Base-by-base conservation (phyloP, 2,113 vertebrate genomes). In the Halcyon senegalensis region DNA sequence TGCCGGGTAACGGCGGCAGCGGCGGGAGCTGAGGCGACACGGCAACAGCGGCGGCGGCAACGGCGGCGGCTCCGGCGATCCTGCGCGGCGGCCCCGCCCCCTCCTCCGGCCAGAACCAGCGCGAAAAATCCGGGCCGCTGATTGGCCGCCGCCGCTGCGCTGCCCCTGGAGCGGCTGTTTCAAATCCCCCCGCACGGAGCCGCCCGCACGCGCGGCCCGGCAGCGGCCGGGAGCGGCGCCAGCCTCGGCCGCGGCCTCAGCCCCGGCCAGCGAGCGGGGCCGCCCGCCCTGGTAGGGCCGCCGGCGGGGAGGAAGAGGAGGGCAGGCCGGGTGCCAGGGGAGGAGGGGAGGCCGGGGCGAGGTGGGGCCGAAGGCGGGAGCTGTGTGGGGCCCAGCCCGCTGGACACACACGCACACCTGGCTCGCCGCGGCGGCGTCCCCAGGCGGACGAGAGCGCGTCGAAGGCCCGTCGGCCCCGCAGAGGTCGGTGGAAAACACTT, bases 101-200 rank as follows among this genome's bases (percentile, higher is more conserved):
- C 97, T 96, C 89, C 96, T 92, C 94, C 97, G 95, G 96, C 97
- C 97, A 96, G 97, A 97, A 99, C 98, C 99, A 99, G 99, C 99
- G 99, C 99, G 98, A 99, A 99, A 99, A 99, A 99, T 98, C 97
- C 98, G 97, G 94, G 98, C 96, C 98, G 98, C 98, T 98, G 98
- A 99, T 99, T 99, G 99, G 99, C 93, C 98, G 98, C 87, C 90
- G 97, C 96, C 96, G 50, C 96, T 95, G 90, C 92, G 95, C 91
- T 89, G 97, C 96, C 95, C 96, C 97, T 96, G 97, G 98, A 98
- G 98, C 98, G 98, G 98, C 97, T 97, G 98, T 98, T 99, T 99
- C 98, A 99, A 99, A 99, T 97, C 97, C 95, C 89, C 93, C 95
- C 91, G 87, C 97, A 75, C 91, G 53, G 84, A 84, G 86, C 75